A percentile compares a stretch with the other conserved stretches of the same genome.
These are phyloP conservation scores for Coracias cyanogaster DNA, from an alignment of 2,797 vertebrate genomes.

Conservation along the genomic window DNA sequence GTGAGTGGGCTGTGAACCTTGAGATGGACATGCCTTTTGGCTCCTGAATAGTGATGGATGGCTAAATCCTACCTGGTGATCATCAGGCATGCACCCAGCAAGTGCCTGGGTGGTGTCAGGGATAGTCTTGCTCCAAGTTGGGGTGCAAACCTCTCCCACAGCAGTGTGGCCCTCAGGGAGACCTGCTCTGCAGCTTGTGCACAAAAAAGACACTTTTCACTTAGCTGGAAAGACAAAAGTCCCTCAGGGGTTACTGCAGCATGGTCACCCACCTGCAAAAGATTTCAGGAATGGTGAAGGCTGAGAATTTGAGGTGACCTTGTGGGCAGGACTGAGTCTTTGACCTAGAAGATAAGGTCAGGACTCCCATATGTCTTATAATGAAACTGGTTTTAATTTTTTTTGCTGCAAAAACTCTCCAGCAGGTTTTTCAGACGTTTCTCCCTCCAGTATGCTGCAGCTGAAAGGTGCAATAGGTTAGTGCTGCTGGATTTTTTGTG, in stretches of 20 bases:
- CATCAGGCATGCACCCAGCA: background rate
- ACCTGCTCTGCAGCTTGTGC: background rate
- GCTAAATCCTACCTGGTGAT: background rate
- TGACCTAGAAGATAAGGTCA: background rate
- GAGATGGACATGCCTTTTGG: background rate
- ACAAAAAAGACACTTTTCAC: background rate
- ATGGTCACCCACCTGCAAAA: background rate
- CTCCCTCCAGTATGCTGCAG: fast-evolving
- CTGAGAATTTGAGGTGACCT: background rate
- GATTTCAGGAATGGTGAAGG: background rate
- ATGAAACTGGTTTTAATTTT: background rate
- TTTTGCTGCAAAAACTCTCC: background rate
- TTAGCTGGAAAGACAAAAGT: background rate
- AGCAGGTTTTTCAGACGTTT: background rate
- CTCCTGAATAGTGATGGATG: background rate
- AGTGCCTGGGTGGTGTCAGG: background rate
- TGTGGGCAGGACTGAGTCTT: background rate
- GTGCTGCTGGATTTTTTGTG: fast-evolving
- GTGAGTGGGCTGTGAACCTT: background rate
- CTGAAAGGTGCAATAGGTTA: background rate
- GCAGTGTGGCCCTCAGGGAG: fast-evolving
- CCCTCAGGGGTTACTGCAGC: background rate
- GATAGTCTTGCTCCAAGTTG: background rate
- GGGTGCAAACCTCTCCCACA: background rate
- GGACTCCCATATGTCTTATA: background rate